These are phyloP conservation scores for Andrena praecox DNA, from an alignment of 2,888 invertebrate genomes.

Conservation along the genomic window DNA sequence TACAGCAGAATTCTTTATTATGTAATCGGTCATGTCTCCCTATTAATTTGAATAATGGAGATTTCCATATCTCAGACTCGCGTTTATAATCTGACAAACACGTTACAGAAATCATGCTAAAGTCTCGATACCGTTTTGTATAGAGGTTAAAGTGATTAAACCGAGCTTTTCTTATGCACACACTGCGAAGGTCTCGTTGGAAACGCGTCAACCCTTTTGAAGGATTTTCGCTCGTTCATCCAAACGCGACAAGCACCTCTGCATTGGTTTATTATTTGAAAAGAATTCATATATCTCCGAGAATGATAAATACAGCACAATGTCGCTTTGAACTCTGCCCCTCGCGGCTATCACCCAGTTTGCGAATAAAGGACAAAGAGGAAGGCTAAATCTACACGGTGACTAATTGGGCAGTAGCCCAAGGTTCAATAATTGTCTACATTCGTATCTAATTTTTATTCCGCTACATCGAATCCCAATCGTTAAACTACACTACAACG, in stretches of 20 bases:
- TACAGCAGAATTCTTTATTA: no score
- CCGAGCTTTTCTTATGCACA: no score
- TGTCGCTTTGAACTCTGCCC: background rate
- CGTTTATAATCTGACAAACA: no score
- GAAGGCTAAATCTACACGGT: slow-evolving; percentile 4
- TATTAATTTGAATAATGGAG: no score
- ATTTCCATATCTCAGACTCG: no score
- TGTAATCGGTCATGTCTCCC: no score
- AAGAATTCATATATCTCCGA: background rate
- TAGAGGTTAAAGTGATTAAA: no score
- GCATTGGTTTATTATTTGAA: background rate
- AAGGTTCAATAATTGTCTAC: slow-evolving; percentile 22
- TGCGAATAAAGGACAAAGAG: slow-evolving; percentile 36
- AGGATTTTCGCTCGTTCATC: background rate
- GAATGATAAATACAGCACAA: background rate
- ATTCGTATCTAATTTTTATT: slow-evolving; percentile 7
- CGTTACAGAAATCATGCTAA: no score
- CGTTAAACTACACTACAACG: background rate
- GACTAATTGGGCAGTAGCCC: slow-evolving; percentile 35
- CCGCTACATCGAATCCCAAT: background rate
- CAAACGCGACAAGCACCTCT: background rate
- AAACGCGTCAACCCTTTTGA: slow-evolving; percentile 13
- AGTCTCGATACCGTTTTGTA: no score
- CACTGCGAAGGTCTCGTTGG: no score
- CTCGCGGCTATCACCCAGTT: background rate